Conservation (phyloP, 2,113 vertebrate species). For the Isichthys henryi region DNA sequence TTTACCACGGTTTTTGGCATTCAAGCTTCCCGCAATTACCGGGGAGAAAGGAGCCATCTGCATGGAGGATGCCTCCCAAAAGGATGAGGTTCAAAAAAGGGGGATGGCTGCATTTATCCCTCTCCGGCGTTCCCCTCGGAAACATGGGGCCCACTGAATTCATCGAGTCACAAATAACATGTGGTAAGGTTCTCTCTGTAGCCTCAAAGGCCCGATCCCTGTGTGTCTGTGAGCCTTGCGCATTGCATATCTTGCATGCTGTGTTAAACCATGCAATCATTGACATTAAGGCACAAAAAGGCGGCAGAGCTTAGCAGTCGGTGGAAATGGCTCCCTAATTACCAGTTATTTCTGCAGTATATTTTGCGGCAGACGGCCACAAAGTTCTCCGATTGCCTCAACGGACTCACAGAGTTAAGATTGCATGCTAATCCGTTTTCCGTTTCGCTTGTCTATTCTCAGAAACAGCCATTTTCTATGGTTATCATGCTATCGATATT, state of each 20-base stretch:
- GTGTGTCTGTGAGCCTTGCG: neutral
- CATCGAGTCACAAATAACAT: neutral
- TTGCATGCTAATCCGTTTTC: neutral
- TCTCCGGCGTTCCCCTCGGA: neutral
- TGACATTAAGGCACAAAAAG: neutral
- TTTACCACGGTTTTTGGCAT: neutral
- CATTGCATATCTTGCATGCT: neutral
- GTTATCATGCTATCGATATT: neutral
- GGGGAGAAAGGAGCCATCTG: neutral
- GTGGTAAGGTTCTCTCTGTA: neutral
- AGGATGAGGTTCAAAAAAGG: neutral
- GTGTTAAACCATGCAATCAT: conserved; percentile 4
- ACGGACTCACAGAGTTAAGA: neutral
- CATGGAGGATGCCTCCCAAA: neutral
- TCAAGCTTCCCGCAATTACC: neutral
- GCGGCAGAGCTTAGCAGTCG: neutral
- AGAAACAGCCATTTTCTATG: neutral
- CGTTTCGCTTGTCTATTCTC: neutral
- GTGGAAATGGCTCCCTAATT: neutral
- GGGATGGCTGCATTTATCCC: conserved; percentile 5
- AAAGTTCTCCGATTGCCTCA: neutral
- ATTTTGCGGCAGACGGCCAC: neutral
- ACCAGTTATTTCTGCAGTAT: neutral
- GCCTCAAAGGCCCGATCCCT: neutral
- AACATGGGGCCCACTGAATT: neutral